Percentiles rank a stretch among this genome's conserved stretches.
phyloP scores from a whole-genome alignment of 30 jellyfish, hydroid and myxozoan species.

The Aurelia aurita complex sp. Pacific region DNA sequence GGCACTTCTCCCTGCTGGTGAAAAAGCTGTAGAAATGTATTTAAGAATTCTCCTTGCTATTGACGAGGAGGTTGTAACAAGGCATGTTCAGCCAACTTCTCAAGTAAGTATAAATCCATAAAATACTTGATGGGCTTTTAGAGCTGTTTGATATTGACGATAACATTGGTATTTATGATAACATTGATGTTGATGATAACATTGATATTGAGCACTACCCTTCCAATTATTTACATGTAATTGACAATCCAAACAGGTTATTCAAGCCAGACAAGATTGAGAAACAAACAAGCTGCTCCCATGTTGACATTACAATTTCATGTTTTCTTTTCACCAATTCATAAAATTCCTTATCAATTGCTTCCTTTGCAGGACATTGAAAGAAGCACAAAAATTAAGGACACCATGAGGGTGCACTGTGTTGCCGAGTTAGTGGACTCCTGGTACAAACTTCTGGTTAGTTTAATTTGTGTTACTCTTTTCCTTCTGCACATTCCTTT shows the following conservation, averaged over 20 bases:
- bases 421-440: conserved; percentile 88
- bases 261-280: too few relatives aligned
- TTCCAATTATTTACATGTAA: too few relatives aligned
- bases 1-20: conserved; percentile 63
- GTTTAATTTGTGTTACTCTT: background rate
- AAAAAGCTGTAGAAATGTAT: conserved; percentile 79
- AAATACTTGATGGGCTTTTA: too few relatives aligned
- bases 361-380: conserved; percentile 49
- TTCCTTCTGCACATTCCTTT: background rate
- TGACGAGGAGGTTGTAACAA: conserved; percentile 94
- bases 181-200: too few relatives aligned
- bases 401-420: conserved; percentile 92
- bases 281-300: too few relatives aligned
- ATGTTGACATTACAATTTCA: too few relatives aligned
- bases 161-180: too few relatives aligned
- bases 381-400: conserved; percentile 78
- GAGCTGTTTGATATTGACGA: too few relatives aligned
- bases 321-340: background rate
- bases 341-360: too few relatives aligned
- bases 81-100: conserved; percentile 76
- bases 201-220: too few relatives aligned
- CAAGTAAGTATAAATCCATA: conserved; percentile 12
- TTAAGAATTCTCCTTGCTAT: conserved; percentile 84
- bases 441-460: conserved; percentile 83
- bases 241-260: too few relatives aligned